Evolutionary conservation across 1,140 invertebrate species (phyloP).

Genomic region (Pectinophora gossypiella): DNA sequence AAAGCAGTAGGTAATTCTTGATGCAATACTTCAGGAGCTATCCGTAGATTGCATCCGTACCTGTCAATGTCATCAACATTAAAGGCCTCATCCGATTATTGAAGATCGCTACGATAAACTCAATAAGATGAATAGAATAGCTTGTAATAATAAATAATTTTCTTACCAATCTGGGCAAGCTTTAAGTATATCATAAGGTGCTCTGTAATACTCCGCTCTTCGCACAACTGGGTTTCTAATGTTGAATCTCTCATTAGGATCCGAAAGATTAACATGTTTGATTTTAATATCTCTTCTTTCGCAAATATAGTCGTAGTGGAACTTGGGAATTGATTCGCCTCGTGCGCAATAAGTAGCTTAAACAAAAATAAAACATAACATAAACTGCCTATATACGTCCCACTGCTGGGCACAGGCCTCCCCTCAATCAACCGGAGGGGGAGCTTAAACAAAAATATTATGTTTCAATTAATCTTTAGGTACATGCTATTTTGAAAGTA

Average conservation of each 20-base stretch:
- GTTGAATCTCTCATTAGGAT: conserved; percentile 62
- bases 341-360: conserved; percentile 55
- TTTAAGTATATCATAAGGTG: conserved; percentile 58
- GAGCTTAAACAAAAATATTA: too few species aligned
- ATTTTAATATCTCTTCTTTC: conserved; percentile 57
- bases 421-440: too few species aligned
- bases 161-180: conserved; percentile 62
- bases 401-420: too few species aligned
- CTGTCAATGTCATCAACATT: conserved; percentile 25
- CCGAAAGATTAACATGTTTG: conserved; percentile 52
- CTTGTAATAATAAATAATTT: neutral
- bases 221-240: conserved; percentile 58
- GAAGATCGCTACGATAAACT: too few species aligned
- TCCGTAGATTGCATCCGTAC: conserved; percentile 62
- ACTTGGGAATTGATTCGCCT: conserved; percentile 58
- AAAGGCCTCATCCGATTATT: too few species aligned
- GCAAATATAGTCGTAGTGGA: conserved; percentile 67
- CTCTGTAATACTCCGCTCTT: conserved; percentile 59
- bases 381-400: too few species aligned
- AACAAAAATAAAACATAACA: conserved; percentile 5
- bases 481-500: too few species aligned
- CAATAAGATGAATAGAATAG: too few species aligned
- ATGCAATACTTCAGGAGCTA: conserved; percentile 48
- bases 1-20: conserved; percentile 42
- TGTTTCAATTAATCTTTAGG: too few species aligned